Conservation (phyloP, 2,113 vertebrate species). For the Pomatorhinus ruficollis region DNA sequence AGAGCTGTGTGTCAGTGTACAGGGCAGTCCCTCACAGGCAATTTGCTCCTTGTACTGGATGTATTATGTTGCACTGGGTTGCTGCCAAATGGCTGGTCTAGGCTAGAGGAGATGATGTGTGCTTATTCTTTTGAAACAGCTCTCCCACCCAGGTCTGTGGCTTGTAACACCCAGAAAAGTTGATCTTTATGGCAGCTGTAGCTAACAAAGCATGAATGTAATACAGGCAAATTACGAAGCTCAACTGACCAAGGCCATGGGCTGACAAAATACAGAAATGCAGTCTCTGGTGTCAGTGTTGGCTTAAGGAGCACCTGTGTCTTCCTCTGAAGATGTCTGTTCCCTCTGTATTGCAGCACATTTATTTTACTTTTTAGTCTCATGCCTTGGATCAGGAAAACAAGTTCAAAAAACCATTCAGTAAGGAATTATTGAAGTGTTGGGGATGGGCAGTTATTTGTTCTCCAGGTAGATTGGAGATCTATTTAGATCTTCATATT, state of each 20-base stretch:
- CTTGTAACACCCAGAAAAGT: not conserved
- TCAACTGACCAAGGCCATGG: not conserved
- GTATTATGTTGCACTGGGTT: conserved; percentile 7
- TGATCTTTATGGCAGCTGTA: not conserved
- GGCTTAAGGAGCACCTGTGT: not conserved
- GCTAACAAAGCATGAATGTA: not conserved
- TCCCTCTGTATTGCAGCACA: not conserved
- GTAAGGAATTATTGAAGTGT: not conserved
- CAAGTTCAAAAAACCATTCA: not conserved
- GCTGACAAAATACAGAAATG: not conserved
- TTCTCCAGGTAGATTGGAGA: not conserved
- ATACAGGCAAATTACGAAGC: not conserved
- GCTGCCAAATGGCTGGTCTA: not conserved
- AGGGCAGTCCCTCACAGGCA: not conserved
- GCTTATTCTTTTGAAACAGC: not conserved
- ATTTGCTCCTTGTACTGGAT: conserved; percentile 17
- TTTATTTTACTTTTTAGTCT: not conserved
- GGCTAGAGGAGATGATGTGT: not conserved
- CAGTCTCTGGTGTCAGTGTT: not conserved
- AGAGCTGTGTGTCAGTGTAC: not conserved
- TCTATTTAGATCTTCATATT: not conserved
- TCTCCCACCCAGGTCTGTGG: not conserved
- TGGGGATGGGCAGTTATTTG: not conserved
- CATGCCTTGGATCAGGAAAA: not conserved
- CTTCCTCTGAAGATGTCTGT: not conserved